Base-by-base conservation (phyloP, 2,888 invertebrate genomes). In the Campaea margaritaria region DNA sequence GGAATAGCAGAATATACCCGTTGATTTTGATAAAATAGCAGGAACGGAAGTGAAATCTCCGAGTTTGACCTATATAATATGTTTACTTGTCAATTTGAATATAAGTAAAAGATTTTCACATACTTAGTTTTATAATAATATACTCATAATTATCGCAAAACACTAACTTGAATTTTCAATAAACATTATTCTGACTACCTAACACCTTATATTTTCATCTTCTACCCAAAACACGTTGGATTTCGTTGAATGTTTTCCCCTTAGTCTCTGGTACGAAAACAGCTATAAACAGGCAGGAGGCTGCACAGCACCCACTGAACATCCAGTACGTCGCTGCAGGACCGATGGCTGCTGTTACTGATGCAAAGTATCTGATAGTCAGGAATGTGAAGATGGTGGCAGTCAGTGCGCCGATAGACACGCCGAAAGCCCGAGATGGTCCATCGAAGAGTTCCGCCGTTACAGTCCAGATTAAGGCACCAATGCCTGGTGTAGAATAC, bases 191-290 rank as follows among this genome's bases (percentile, higher is more conserved):
- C n/a, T n/a, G n/a, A n/a, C n/a, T n/a, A n/a, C n/a, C n/a, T n/a
- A n/a, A n/a, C n/a, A n/a, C n/a, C n/a, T 21, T 5, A 21, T 21
- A 39, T 9, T 8, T n/a, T 14, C 13, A 45, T 34, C 43, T 62
- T 44, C 43, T 63, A 0, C 68, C 70, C 16, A 73, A 54, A 21
- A 58, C 65, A 27, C 13, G 43, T 16, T 73, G 73, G 11, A 73
- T 73, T 39, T 73, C 65, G 9, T 47, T 53, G 31, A 73, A 70
- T 0, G 63, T 38, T 36, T 64, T 70, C n/a, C 71, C 62, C n/a
- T 69, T 71, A 2, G 73, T 73, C 42, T 73, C 73, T 0, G 73
- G 73, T 2, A 56, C 65, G 47, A 54, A 54, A 34, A 58, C 0
- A 0, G 15, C 39, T 7, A 64, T 54, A 45, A 64, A 61, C 3